Percentiles rank a stretch among this genome's conserved stretches.
These are phyloP conservation scores for Scartelaos histophorus DNA, from an alignment of 2,113 vertebrate genomes.

Conservation along the genomic window DNA sequence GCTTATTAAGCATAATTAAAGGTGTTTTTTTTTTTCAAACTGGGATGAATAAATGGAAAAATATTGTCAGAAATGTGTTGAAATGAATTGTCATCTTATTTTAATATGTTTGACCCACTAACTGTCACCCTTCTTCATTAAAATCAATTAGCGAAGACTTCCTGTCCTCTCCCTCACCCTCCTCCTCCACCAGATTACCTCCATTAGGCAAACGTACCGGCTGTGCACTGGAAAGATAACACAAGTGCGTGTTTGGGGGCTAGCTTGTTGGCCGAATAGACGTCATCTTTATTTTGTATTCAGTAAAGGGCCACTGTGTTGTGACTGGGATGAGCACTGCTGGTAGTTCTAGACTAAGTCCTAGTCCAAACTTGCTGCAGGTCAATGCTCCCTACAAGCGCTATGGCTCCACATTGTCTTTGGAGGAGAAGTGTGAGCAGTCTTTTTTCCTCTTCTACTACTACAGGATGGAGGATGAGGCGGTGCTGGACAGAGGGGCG, in stretches of 20 bases:
- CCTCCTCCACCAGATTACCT: conserved; percentile 57
- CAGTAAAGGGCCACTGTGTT: background rate
- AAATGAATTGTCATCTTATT: background rate
- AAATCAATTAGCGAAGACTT: conserved; percentile 69
- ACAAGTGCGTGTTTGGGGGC: background rate
- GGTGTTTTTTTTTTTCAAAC: background rate
- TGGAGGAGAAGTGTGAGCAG: conserved; percentile 94
- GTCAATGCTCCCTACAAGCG: conserved; percentile 81
- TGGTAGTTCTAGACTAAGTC: conserved; percentile 70
- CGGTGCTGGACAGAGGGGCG: conserved; percentile 95
- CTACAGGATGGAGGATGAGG: conserved; percentile 99
- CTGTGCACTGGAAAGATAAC: conserved; percentile 41
- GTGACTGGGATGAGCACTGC: conserved; percentile 65
- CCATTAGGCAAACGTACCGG: conserved; percentile 26
- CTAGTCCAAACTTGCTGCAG: conserved; percentile 81
- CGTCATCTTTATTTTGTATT: background rate
- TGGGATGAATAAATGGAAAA: background rate
- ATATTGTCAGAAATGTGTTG: background rate
- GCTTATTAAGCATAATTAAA: conserved; percentile 24
- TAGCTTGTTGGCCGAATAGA: background rate
- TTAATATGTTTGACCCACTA: conserved; percentile 11
- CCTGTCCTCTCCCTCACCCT: conserved; percentile 56
- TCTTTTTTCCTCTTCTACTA: conserved; percentile 99
- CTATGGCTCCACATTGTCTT: conserved; percentile 81
- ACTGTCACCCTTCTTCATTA: conserved; percentile 47